phyloP scores from a whole-genome alignment of 2,888 invertebrate genomes.

The Pyrocoelia pectoralis region DNA sequence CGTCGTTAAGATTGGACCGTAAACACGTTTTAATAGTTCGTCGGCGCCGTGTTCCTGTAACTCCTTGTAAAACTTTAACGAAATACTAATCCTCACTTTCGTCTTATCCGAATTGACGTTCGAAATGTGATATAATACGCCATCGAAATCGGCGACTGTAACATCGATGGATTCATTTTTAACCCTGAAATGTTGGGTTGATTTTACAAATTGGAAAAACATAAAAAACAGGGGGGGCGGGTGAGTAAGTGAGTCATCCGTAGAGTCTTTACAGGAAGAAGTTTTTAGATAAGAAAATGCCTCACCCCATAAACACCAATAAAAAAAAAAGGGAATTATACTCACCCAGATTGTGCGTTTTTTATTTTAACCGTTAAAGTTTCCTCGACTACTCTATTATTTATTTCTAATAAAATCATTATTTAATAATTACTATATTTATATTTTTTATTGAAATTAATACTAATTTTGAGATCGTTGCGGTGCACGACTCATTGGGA shows the following conservation, averaged over 20 bases:
- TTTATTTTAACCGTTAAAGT: constrained; percentile 94
- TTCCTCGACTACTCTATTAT: constrained; percentile 99
- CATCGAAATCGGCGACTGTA: constrained; percentile 97
- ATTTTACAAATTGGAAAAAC: background rate
- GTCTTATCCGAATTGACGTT: constrained; percentile 96
- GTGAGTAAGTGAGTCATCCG: constrained; percentile 1
- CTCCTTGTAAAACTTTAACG: constrained; percentile 98
- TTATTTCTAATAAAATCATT: constrained; percentile 98
- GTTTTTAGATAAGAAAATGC: constrained; percentile 31
- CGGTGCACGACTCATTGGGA: constrained; percentile 40
- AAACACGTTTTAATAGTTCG: constrained; percentile 92
- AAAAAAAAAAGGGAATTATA: constrained; percentile 48
- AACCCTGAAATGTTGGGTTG: constrained; percentile 75
- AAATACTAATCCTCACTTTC: constrained; percentile 98
- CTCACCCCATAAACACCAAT: constrained; percentile 35
- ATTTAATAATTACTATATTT: constrained; percentile 46
- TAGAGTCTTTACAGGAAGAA: too few relatives aligned
- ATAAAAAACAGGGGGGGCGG: background rate
- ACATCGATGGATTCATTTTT: constrained; percentile 97
- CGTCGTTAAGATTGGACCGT: constrained; percentile 82
- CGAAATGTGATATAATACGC: constrained; percentile 97
- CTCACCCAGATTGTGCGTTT: constrained; percentile 96
- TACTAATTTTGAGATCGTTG: constrained; percentile 35
- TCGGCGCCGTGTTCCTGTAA: constrained; percentile 98
- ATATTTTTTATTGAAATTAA: constrained; percentile 38